Conservation (phyloP, 1,140 invertebrate genomes). For the Drosophila santomea region DNA sequence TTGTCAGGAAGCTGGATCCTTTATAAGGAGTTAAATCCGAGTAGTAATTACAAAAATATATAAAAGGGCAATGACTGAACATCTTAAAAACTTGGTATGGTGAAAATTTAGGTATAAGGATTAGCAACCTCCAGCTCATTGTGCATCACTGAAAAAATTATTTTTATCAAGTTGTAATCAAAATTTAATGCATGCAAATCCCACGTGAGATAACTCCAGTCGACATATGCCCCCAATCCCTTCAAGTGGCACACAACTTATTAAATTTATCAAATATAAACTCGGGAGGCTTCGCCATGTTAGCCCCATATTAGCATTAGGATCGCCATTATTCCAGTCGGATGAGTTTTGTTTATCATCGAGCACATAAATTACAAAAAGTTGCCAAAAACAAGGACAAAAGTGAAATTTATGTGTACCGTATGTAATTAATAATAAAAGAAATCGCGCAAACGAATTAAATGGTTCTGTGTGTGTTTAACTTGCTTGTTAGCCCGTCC, state of each 20-base stretch:
- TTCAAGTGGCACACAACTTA: constrained; percentile 18
- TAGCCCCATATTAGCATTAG: constrained; percentile 23
- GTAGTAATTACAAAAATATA: no score
- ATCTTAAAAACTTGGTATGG: no score
- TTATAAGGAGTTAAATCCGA: neutral
- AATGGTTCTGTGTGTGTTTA: constrained; percentile 53
- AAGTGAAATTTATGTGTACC: constrained; percentile 53
- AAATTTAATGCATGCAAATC: constrained; percentile 12
- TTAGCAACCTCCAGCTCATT: no score
- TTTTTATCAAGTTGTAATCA: no score
- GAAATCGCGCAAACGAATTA: constrained; percentile 54
- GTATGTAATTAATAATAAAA: constrained; percentile 70
- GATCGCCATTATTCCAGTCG: constrained; percentile 33
- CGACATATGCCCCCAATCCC: constrained; percentile 27
- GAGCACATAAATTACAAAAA: constrained; percentile 46
- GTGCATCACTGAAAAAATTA: no score
- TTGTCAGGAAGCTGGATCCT: neutral
- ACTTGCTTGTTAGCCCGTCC: constrained; percentile 43
- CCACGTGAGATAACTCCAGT: neutral
- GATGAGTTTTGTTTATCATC: constrained; percentile 32
- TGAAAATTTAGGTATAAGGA: no score
- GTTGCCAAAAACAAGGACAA: constrained; percentile 28
- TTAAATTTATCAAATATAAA: constrained; percentile 14
- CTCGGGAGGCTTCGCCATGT: constrained; percentile 22
- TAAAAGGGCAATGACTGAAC: no score